These are phyloP conservation scores for Thecophora atra DNA, from an alignment of 2,888 invertebrate genomes.

Conservation along the genomic window DNA sequence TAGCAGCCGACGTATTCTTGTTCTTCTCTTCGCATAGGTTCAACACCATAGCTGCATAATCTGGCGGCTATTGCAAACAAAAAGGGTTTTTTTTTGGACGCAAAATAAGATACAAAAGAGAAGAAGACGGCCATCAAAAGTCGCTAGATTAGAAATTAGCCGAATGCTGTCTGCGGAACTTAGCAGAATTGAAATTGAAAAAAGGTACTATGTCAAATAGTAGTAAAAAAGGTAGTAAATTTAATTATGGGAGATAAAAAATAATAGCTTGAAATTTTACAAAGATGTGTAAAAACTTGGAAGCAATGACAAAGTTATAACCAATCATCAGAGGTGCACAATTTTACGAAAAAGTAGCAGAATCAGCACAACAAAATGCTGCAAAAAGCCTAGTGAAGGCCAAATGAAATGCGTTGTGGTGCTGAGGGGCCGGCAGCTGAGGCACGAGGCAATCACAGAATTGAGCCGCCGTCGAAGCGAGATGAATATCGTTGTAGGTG, in stretches of 20 bases:
- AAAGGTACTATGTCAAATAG: background rate
- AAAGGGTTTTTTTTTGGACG: too few species aligned
- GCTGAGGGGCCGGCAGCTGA: too few species aligned
- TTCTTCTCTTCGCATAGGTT: too few species aligned
- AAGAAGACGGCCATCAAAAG: background rate
- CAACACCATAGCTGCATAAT: too few species aligned
- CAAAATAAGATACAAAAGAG: too few species aligned
- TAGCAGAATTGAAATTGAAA: too few species aligned
- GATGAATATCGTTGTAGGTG: background rate
- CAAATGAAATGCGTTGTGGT: conserved; percentile 27
- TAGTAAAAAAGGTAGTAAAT: background rate
- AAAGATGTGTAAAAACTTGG: too few species aligned
- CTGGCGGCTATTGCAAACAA: too few species aligned
- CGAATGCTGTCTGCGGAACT: too few species aligned
- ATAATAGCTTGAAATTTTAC: background rate
- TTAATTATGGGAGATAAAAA: background rate
- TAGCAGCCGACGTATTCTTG: too few species aligned
- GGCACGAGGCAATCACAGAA: background rate
- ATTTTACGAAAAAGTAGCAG: background rate
- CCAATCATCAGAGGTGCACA: too few species aligned
- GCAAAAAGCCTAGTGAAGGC: conserved; percentile 29
- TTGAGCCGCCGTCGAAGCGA: background rate
- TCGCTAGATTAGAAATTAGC: background rate
- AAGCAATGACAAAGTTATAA: background rate
- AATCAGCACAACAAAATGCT: background rate